Conservation (phyloP, 2,113 vertebrate species). For the Pipa parva region DNA sequence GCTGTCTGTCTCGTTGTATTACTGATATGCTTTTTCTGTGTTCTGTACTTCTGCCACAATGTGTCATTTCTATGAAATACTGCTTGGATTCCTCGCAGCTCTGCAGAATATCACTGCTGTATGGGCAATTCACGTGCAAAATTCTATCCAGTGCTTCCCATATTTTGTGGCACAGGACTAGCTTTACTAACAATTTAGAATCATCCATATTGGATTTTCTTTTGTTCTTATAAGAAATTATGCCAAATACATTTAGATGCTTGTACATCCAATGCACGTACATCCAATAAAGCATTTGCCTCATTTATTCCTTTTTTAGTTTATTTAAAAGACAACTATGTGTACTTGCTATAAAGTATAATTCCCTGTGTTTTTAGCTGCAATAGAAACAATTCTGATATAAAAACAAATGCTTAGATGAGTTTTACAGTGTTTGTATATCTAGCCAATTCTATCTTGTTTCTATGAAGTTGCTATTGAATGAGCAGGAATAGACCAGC, state of each 20-base stretch:
- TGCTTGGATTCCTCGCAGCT: background rate
- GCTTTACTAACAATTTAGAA: background rate
- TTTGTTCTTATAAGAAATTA: too few relatives aligned
- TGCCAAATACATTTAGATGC: too few relatives aligned
- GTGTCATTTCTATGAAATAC: background rate
- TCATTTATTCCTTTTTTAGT: background rate
- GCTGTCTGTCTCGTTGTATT: background rate
- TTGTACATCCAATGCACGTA: too few relatives aligned
- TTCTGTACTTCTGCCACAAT: background rate
- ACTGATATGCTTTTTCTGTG: background rate
- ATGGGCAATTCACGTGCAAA: background rate
- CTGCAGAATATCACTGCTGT: background rate
- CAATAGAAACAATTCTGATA: too few relatives aligned
- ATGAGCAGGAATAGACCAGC: constrained; percentile 5
- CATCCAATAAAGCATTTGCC: background rate
- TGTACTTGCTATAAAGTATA: too few relatives aligned
- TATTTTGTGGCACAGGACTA: background rate
- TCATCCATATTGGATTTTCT: too few relatives aligned
- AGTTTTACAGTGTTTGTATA: background rate
- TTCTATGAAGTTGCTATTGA: background rate
- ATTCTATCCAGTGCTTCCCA: background rate
- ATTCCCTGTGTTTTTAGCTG: too few relatives aligned
- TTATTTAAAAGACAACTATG: too few relatives aligned
- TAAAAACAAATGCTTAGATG: too few relatives aligned
- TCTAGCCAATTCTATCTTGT: background rate